These are phyloP conservation scores for Lynx canadensis DNA, from an alignment of 2,113 vertebrate genomes.

Conservation along the genomic window DNA sequence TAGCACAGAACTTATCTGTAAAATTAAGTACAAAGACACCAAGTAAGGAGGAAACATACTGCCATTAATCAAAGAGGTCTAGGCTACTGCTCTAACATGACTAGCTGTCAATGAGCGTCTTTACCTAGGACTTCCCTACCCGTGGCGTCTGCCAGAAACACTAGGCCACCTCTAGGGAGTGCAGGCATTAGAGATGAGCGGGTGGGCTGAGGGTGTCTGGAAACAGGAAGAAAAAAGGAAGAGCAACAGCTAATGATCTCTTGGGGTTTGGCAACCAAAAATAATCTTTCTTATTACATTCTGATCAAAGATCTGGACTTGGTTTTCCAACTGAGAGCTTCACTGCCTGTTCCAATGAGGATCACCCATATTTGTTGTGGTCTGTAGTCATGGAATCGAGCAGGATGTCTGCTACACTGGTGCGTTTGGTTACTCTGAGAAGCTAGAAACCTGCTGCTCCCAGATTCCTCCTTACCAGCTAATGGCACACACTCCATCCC, in stretches of 20 bases:
- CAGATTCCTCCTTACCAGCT: conserved; percentile 80
- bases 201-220: not conserved
- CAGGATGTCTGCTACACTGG: conserved; percentile 90
- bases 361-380: not conserved
- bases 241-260: not conserved
- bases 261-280: not conserved
- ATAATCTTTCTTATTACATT: conserved; percentile 37
- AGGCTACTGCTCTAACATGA: not conserved
- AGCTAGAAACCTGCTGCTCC: conserved; percentile 83
- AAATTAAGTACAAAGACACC: not conserved
- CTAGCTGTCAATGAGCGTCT: not conserved
- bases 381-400: not conserved
- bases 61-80: not conserved
- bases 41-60: not conserved
- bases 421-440: conserved; percentile 93
- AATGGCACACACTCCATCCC: conserved; percentile 91
- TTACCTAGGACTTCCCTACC: not conserved
- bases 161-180: not conserved
- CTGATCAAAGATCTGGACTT: not conserved
- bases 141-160: not conserved
- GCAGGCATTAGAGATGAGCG: not conserved
- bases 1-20: not conserved
- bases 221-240: conserved; percentile 32
- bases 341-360: conserved; percentile 7
- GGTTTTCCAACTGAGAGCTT: not conserved